These are phyloP conservation scores for Deroplatys truncata DNA, from an alignment of 2,888 invertebrate genomes.

Conservation along the genomic window DNA sequence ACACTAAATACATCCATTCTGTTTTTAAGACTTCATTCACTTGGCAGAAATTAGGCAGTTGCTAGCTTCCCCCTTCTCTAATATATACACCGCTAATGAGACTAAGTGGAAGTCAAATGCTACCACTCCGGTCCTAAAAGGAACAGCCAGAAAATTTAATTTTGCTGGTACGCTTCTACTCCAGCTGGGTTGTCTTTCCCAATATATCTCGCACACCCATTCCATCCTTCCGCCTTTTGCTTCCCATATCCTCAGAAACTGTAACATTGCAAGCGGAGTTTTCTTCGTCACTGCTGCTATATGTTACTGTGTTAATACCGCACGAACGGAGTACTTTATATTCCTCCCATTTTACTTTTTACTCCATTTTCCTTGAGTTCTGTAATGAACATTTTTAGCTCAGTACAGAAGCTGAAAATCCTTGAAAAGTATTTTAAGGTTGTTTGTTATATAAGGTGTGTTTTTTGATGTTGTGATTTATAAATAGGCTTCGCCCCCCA, in stretches of 20 bases:
- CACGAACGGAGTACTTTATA: neutral
- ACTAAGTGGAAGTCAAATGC: neutral
- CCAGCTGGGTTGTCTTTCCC: neutral
- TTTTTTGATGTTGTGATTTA: too few relatives aligned
- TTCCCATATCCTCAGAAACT: neutral
- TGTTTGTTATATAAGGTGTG: too few relatives aligned
- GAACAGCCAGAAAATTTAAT: constrained; percentile 2
- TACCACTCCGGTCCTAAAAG: neutral
- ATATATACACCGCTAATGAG: neutral
- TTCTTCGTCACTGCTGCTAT: too few relatives aligned
- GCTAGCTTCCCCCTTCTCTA: neutral
- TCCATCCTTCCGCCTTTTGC: neutral
- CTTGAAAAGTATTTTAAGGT: too few relatives aligned
- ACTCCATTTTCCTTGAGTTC: neutral
- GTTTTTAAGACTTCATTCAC: neutral
- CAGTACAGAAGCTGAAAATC: too few relatives aligned
- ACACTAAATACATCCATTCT: neutral
- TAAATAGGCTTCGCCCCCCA: too few relatives aligned
- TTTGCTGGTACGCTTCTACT: neutral
- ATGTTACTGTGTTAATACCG: neutral
- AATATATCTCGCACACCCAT: neutral
- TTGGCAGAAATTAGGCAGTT: neutral
- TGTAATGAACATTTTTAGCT: neutral
- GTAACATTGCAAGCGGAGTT: neutral
- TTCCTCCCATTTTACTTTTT: neutral